phyloP scores from a whole-genome alignment of 1,140 invertebrate species.

The Wasmannia auropunctata region DNA sequence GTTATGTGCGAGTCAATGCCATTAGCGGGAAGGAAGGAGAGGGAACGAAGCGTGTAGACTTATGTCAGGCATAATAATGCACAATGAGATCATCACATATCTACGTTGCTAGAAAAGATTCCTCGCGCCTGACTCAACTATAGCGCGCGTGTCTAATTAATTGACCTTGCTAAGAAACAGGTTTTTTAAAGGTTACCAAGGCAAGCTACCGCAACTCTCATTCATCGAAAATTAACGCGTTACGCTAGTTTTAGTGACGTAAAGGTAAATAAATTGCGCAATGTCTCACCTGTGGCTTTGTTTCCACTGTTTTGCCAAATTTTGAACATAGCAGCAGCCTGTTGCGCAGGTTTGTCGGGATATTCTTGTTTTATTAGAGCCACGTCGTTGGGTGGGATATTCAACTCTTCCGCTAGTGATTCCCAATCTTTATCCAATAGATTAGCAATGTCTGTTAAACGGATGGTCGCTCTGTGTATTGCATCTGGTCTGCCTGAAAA shows the following conservation, averaged over 20 bases:
- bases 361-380: conserved; percentile 95
- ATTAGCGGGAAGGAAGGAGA: conserved; percentile 63
- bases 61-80: conserved; percentile 82
- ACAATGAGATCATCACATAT: conserved; percentile 83
- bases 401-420: conserved; percentile 93
- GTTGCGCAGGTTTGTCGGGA: conserved; percentile 93
- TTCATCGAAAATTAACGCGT: conserved; percentile 26
- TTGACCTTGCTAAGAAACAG: conserved; percentile 75
- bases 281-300: conserved; percentile 89
- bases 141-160: conserved; percentile 72
- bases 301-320: conserved; percentile 92
- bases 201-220: not conserved
- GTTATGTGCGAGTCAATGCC: conserved; percentile 69
- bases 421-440: conserved; percentile 97
- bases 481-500: conserved; percentile 87
- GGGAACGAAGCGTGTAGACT: conserved; percentile 73
- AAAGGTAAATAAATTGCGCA: conserved; percentile 18
- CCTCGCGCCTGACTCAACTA: conserved; percentile 81
- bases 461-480: conserved; percentile 91
- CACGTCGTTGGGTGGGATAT: conserved; percentile 94
- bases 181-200: conserved; percentile 62
- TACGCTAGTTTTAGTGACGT: not conserved
- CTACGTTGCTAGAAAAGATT: conserved; percentile 82
- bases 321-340: conserved; percentile 97
- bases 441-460: conserved; percentile 96